Conservation (phyloP, 2,888 invertebrate species). For the Hesperia comma region DNA sequence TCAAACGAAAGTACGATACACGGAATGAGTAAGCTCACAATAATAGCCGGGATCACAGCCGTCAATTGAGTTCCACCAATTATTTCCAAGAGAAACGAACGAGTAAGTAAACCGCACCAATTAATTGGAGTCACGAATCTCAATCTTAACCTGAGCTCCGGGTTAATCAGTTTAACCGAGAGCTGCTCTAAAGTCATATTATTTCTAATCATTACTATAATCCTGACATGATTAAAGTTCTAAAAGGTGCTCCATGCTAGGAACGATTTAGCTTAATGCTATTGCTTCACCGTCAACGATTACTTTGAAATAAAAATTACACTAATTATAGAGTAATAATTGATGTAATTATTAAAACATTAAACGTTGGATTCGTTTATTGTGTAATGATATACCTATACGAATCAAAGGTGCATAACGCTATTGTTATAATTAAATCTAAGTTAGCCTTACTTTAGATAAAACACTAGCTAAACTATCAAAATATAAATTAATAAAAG, state of each 20-base stretch:
- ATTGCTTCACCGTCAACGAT: neutral
- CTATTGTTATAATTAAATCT: too few species aligned
- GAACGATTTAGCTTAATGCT: neutral
- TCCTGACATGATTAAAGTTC: slow-evolving; percentile 33
- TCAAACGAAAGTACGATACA: slow-evolving; percentile 10
- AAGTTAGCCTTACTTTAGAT: too few species aligned
- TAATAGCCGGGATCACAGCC: slow-evolving; percentile 20
- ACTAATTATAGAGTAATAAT: too few species aligned
- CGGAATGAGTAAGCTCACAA: slow-evolving; percentile 16
- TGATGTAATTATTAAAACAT: too few species aligned
- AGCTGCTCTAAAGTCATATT: slow-evolving; percentile 28
- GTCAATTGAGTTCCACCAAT: slow-evolving; percentile 33
- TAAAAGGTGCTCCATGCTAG: slow-evolving; percentile 6
- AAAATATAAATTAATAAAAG: too few species aligned
- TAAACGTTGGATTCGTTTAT: too few species aligned
- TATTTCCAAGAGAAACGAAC: slow-evolving; percentile 27
- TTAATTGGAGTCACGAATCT: slow-evolving; percentile 37
- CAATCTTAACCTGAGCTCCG: slow-evolving; percentile 25
- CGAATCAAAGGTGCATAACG: too few species aligned
- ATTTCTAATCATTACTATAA: slow-evolving; percentile 35
- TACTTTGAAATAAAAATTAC: too few species aligned
- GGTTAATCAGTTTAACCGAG: slow-evolving; percentile 36
- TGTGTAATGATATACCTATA: too few species aligned
- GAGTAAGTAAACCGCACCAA: slow-evolving; percentile 35
- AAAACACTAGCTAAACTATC: too few species aligned